These are phyloP conservation scores for Drosophila peninsularis DNA, from an alignment of 2,888 invertebrate genomes.

Conservation along the genomic window DNA sequence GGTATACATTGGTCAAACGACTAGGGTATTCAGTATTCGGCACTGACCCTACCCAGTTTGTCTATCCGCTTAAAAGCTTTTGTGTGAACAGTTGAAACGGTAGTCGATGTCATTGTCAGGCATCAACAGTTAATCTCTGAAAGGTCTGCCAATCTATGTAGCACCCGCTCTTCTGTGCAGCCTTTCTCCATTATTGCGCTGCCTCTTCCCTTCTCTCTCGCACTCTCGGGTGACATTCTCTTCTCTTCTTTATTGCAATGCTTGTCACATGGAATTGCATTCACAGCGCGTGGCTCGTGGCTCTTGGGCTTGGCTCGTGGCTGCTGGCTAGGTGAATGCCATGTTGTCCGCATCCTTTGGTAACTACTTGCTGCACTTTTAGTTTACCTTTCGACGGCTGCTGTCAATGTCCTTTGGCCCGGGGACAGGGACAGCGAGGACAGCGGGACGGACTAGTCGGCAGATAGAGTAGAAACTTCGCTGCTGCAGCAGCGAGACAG, in stretches of 20 bases:
- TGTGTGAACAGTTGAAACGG: slow-evolving; percentile 22
- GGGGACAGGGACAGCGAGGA: not conserved
- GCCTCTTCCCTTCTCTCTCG: slow-evolving; percentile 11
- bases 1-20: too few species aligned
- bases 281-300: slow-evolving; percentile 29
- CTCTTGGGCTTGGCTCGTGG: slow-evolving; percentile 17
- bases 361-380: slow-evolving; percentile 58
- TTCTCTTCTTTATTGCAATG: slow-evolving; percentile 55
- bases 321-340: slow-evolving; percentile 29
- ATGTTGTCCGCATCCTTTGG: slow-evolving; percentile 53
- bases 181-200: slow-evolving; percentile 43
- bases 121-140: slow-evolving; percentile 64
- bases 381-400: slow-evolving; percentile 67
- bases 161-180: slow-evolving; percentile 16
- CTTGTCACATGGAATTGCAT: slow-evolving; percentile 66
- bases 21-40: slow-evolving; percentile 3
- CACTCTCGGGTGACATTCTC: slow-evolving; percentile 43
- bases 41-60: not conserved
- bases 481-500: slow-evolving; percentile 3
- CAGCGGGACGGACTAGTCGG: not conserved
- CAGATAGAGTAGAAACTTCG: slow-evolving; percentile 10
- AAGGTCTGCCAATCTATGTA: slow-evolving; percentile 49
- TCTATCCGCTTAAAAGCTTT: slow-evolving; percentile 6
- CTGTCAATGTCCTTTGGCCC: slow-evolving; percentile 74
- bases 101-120: slow-evolving; percentile 25